A percentile compares a stretch with the other conserved stretches of the same genome.
Evolutionary conservation across 1,140 invertebrate genomes (phyloP).

Genomic region (Hirudo medicinalis): DNA sequence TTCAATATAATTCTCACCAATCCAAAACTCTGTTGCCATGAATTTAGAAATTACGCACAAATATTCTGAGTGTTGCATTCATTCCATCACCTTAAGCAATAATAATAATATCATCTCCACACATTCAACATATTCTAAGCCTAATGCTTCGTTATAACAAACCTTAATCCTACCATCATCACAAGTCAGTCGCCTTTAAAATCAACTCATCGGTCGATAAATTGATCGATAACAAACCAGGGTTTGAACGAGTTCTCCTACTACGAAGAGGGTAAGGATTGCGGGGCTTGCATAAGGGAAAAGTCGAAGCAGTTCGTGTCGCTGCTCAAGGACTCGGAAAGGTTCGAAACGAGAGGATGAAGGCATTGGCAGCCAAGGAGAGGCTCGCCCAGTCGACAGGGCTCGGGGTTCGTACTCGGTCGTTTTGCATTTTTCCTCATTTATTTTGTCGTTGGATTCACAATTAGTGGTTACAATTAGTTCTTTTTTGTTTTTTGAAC

Average conservation of each 20-base stretch:
- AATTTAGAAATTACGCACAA: no score
- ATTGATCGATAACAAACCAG: conserved; percentile 93
- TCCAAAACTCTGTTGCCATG: no score
- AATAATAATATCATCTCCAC: no score
- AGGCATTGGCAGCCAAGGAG: conserved; percentile 90
- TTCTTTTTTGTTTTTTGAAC: no score
- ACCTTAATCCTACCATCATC: no score
- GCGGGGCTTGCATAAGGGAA: conserved; percentile 91
- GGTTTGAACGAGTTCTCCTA: conserved; percentile 95
- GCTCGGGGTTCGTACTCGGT: neutral
- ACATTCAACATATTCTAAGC: no score
- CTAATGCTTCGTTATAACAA: no score
- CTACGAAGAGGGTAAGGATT: conserved; percentile 94
- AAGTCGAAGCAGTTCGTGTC: conserved; percentile 93
- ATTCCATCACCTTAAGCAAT: no score
- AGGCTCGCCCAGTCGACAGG: conserved; percentile 40
- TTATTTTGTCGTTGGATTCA: neutral
- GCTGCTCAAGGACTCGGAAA: conserved; percentile 89
- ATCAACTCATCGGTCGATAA: conserved; percentile 44
- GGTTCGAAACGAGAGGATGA: conserved; percentile 78
- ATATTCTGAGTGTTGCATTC: no score
- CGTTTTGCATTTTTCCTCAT: neutral
- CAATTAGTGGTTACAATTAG: no score
- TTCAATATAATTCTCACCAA: no score
- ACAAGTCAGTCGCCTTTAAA: no score